Evolutionary conservation across 2,797 vertebrate species (phyloP).

Genomic region (Sardinella longiceps): DNA sequence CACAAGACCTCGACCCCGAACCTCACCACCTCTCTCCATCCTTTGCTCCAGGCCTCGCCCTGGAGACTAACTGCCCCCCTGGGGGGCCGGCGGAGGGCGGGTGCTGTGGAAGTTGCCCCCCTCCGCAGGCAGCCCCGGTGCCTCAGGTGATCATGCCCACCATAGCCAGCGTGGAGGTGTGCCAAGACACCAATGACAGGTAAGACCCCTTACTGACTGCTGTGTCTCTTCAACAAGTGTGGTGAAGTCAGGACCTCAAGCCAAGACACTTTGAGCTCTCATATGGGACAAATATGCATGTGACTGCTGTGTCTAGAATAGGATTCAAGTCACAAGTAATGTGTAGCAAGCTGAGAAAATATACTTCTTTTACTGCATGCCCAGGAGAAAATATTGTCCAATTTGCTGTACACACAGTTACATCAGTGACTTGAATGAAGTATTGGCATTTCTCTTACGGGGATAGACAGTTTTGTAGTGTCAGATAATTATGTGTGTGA

Average conservation of each 20-base stretch:
- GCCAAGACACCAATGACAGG: constrained; percentile 67
- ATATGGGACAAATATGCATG: neutral
- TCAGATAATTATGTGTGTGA: neutral
- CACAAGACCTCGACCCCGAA: constrained; percentile 33
- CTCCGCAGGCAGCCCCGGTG: constrained; percentile 56
- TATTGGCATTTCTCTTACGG: neutral
- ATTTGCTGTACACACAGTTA: neutral
- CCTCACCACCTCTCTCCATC: constrained; percentile 35
- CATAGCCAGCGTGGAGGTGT: constrained; percentile 66
- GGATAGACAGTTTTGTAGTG: neutral
- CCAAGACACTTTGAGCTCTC: neutral
- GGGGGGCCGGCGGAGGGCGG: constrained; percentile 68
- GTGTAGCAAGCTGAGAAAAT: neutral
- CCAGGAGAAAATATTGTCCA: neutral
- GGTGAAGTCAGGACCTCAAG: neutral
- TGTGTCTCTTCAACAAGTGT: neutral
- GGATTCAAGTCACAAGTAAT: neutral
- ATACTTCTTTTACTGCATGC: neutral
- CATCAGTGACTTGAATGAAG: neutral
- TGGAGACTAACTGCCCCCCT: constrained; percentile 69
- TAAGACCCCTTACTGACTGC: constrained; percentile 54
- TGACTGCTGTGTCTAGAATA: neutral
- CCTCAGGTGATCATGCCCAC: constrained; percentile 54
- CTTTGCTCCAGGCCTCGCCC: constrained; percentile 56
- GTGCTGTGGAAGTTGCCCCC: constrained; percentile 65